These are phyloP conservation scores for Plutomurus gul DNA, from an alignment of 1,140 invertebrate species.

Conservation along the genomic window DNA sequence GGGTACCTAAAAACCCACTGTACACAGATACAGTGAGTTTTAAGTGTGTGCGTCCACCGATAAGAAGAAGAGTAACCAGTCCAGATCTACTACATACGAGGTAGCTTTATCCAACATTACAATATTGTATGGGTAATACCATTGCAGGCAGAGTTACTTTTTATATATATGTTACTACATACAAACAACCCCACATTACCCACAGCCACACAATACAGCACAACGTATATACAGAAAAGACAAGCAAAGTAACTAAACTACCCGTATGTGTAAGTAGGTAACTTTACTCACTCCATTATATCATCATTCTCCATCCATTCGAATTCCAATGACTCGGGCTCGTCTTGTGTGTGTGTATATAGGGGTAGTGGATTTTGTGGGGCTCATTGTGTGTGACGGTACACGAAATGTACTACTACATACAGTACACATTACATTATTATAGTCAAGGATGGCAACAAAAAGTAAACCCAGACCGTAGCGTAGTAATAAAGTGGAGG, in stretches of 20 bases:
- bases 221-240: neutral
- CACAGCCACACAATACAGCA: neutral
- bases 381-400: neutral
- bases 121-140: neutral
- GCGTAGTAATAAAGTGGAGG: conserved; percentile 14
- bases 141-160: neutral
- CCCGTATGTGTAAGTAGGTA: neutral
- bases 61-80: conserved; percentile 3
- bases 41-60: neutral
- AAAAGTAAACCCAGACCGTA: neutral
- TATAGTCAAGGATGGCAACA: neutral
- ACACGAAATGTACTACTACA: neutral
- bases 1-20: neutral
- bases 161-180: too few species aligned
- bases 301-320: too few species aligned
- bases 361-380: too few species aligned
- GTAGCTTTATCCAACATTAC: neutral
- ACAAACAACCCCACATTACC: neutral
- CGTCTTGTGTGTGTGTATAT: too few species aligned
- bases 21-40: too few species aligned
- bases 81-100: neutral
- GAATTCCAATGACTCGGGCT: too few species aligned
- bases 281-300: neutral
- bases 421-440: neutral
- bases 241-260: neutral